Conservation (phyloP, 2,888 invertebrate species). For the Campopleginae sp. region DNA sequence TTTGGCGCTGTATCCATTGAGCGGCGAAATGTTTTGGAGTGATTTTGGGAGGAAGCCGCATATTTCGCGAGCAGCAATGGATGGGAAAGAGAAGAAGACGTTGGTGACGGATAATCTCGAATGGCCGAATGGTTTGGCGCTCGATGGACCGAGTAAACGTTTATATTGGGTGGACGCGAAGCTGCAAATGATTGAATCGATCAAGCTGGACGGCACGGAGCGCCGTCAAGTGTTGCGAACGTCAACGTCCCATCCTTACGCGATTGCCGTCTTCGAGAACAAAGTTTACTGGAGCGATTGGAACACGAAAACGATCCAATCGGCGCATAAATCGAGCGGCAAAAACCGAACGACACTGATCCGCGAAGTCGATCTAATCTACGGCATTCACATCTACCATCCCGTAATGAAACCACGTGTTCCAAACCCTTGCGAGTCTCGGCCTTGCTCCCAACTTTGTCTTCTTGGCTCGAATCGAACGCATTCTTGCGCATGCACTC, state of each 20-base stretch:
- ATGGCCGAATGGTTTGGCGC: constrained; percentile 94
- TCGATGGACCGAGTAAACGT: constrained; percentile 91
- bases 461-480: constrained; percentile 87
- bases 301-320: constrained; percentile 90
- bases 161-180: constrained; percentile 96
- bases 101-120: constrained; percentile 88
- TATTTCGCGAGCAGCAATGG: constrained; percentile 94
- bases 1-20: constrained; percentile 88
- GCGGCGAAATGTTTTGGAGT: constrained; percentile 95
- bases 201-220: constrained; percentile 88
- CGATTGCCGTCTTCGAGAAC: constrained; percentile 94
- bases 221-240: constrained; percentile 87
- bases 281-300: constrained; percentile 96
- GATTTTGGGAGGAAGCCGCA: constrained; percentile 92
- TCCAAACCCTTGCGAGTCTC: constrained; percentile 87
- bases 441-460: constrained; percentile 91
- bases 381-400: constrained; percentile 91
- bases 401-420: constrained; percentile 86
- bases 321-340: constrained; percentile 91
- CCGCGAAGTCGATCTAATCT: constrained; percentile 85
- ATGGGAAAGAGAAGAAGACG: constrained; percentile 88
- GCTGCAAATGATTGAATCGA: constrained; percentile 88
- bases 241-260: constrained; percentile 92
- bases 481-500: constrained; percentile 91
- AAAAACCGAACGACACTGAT: constrained; percentile 86